These are phyloP conservation scores for Eidolon helvum DNA, from an alignment of 2,113 vertebrate genomes.

Conservation along the genomic window DNA sequence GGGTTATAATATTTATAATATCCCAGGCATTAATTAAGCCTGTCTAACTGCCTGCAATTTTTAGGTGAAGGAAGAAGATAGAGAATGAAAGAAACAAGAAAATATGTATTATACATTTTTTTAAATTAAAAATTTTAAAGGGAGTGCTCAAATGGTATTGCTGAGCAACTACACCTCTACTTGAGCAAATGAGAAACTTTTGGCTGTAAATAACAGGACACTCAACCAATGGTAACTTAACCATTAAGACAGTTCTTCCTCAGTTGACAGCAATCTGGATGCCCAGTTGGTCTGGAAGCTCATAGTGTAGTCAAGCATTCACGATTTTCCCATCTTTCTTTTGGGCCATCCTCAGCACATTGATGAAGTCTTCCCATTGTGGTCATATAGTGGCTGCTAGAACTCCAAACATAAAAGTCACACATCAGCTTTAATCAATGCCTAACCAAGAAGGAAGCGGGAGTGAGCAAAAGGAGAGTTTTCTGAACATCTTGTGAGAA, in stretches of 20 bases:
- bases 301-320: not conserved
- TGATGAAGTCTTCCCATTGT: not conserved
- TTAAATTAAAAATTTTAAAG: not conserved
- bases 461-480: not conserved
- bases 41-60: not conserved
- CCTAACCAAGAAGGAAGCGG: not conserved
- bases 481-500: not conserved
- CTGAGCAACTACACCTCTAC: not conserved
- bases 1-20: not conserved
- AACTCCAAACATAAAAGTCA: not conserved
- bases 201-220: not conserved
- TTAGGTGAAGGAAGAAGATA: not conserved
- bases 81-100: not conserved
- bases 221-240: not conserved
- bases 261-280: not conserved
- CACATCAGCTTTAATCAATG: not conserved
- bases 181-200: not conserved
- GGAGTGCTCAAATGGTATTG: not conserved
- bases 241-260: not conserved
- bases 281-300: not conserved
- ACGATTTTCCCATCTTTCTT: not conserved
- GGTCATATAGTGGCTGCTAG: not conserved
- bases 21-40: not conserved
- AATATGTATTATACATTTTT: not conserved
- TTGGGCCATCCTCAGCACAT: not conserved